phyloP scores from a whole-genome alignment of 53 echinoderm and acorn worm genomes.

The Antedon mediterranea region DNA sequence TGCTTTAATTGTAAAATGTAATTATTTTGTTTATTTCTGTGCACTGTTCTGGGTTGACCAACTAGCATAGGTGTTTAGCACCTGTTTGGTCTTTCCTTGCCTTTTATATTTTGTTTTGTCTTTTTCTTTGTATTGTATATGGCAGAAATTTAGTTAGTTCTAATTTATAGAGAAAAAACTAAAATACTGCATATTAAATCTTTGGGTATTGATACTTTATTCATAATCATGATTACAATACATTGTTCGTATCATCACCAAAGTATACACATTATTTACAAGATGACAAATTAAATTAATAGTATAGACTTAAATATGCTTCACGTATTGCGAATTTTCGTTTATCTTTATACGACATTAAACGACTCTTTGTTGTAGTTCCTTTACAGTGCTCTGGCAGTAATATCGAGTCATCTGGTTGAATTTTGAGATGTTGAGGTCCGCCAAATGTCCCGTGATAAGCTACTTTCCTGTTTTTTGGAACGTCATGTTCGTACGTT shows the following conservation, averaged over 20 bases:
- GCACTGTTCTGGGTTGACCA: no score
- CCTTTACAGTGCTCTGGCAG: constrained; percentile 90
- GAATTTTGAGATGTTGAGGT: constrained; percentile 84
- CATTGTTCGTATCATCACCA: neutral
- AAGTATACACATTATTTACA: neutral
- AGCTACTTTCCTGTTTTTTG: constrained; percentile 74
- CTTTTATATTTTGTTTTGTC: no score
- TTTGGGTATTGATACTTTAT: no score
- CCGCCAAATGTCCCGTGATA: constrained; percentile 96
- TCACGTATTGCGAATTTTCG: constrained; percentile 94
- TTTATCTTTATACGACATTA: constrained; percentile 93
- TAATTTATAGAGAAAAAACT: no score
- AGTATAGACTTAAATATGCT: constrained; percentile 85
- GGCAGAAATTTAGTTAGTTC: no score
- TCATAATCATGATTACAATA: no score
- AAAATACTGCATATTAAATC: no score
- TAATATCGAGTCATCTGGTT: constrained; percentile 60
- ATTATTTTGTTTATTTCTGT: no score
- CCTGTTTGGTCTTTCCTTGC: no score
- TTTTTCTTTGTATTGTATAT: no score
- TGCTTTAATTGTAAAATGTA: no score
- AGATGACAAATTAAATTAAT: constrained; percentile 15
- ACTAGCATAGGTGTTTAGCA: no score
- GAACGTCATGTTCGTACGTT: constrained; percentile 83
- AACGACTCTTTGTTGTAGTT: constrained; percentile 79